Evolutionary conservation across 2,797 vertebrate species (phyloP).

Genomic region (Simalia tracyae): DNA sequence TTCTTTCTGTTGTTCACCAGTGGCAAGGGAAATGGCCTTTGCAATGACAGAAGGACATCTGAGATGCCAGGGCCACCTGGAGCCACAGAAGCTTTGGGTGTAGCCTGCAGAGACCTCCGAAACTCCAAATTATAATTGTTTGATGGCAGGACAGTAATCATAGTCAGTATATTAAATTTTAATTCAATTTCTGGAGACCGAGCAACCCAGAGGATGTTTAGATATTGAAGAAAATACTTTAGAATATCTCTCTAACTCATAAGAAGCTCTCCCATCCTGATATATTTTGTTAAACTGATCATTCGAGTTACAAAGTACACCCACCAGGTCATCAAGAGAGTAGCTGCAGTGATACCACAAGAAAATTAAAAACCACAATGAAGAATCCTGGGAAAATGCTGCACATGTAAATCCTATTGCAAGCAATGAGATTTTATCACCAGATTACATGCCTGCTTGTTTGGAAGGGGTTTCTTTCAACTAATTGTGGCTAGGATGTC

Average conservation of each 20-base stretch:
- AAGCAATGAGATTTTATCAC: not conserved
- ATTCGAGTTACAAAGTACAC: not conserved
- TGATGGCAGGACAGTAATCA: not conserved
- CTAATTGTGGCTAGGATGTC: not conserved
- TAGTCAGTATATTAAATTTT: not conserved
- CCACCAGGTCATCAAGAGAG: not conserved
- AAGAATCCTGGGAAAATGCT: not conserved
- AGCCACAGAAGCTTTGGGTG: not conserved
- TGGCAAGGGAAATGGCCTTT: not conserved
- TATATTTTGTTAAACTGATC: not conserved
- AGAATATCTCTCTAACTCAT: not conserved
- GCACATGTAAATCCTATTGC: not conserved
- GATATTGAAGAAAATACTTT: not conserved
- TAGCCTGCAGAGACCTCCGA: not conserved
- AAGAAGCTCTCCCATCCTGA: not conserved
- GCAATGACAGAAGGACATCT: not conserved
- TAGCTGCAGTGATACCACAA: not conserved
- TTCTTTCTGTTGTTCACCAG: not conserved
- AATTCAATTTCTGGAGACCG: not conserved
- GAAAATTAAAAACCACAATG: not conserved
- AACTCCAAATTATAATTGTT: not conserved
- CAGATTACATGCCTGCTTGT: not conserved
- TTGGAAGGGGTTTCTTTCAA: not conserved
- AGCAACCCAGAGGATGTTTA: not conserved
- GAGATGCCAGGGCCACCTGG: not conserved